Evolutionary conservation across 2,888 invertebrate species (phyloP), one percentile per base, ranked within the genome.

Genomic region (Pseudococcus longispinus): DNA sequence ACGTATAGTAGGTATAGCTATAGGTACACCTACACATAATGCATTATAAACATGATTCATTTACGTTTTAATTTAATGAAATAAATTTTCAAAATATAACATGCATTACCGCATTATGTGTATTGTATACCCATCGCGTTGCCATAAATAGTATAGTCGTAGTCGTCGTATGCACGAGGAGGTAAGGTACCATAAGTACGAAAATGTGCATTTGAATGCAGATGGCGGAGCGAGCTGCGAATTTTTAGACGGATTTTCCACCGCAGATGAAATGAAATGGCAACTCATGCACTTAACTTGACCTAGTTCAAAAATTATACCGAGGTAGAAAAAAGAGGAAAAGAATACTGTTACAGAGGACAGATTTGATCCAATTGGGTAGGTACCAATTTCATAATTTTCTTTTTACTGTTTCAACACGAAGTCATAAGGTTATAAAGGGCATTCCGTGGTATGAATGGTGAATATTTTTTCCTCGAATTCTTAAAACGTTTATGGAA

Each of bases 31-130:
- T 20, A n/a, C n/a, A 20, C 55, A 20, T 55, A 55, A 55, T 55
- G 55, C 55, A 55, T 55, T 70, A 70, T 70, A 70, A 70, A 70
- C 70, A 70, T 70, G 70, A 70, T 70, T 70, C 70, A 70, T 70
- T 70, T 70, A 26, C 26, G 70, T 70, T 74, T 74, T 74, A 74
- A 74, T 74, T 74, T 37, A 32, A 29, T 32, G 74, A 42, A 37
- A 37, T 80, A 80, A 80, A 37, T 80, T 60, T 23, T 42, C 42
- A 42, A 20, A 80, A 80, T 37, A 80, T 80, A 20, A 60, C 20
- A 13, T 80, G 77, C 77, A 80, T 80, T 80, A 70, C 70, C 70
- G 70, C 55, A 55, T 55, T 55, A 55, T 20, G 20, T 46, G 55
- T 55, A n/a, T 55, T 55, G n/a, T 55, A 15, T 55, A 55, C n/a